Conservation (phyloP, 2,113 vertebrate species). For the Ammodytes marinus region DNA sequence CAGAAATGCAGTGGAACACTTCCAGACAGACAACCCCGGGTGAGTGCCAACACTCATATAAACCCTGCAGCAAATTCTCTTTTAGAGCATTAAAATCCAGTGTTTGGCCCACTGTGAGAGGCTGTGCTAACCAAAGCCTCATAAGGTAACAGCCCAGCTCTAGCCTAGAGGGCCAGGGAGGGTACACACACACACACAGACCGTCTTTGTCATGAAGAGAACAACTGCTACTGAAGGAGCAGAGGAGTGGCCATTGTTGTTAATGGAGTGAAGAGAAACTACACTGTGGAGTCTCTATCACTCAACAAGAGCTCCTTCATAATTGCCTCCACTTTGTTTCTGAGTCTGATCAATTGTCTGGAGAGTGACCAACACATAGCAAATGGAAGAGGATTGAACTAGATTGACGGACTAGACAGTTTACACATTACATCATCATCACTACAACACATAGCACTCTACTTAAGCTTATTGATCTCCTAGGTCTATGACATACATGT, state of each 20-base stretch:
- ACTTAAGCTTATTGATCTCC: conserved; percentile 54
- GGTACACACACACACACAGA: conserved; percentile 42
- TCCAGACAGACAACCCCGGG: conserved; percentile 59
- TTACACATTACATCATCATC: conserved; percentile 49
- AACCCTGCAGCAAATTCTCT: conserved; percentile 37
- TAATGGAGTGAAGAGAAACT: conserved; percentile 72
- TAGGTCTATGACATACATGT: conserved; percentile 26
- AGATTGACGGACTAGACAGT: conserved; percentile 42
- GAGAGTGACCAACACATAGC: conserved; percentile 42
- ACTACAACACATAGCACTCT: conserved; percentile 32
- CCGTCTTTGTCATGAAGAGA: conserved; percentile 59
- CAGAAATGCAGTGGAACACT: conserved; percentile 55
- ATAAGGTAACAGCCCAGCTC: conserved; percentile 64
- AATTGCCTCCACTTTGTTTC: conserved; percentile 32
- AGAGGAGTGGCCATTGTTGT: conserved; percentile 62
- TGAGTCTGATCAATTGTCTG: conserved; percentile 46
- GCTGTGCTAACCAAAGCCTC: conserved; percentile 54
- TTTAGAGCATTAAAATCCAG: conserved; percentile 64
- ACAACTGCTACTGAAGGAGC: conserved; percentile 52
- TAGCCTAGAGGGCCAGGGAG: conserved; percentile 52
- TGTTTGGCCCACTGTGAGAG: conserved; percentile 49
- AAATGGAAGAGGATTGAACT: conserved; percentile 50
- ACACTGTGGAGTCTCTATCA: conserved; percentile 39
- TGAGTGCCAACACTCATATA: conserved; percentile 66
- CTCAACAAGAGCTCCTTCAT: conserved; percentile 66